phyloP scores from a whole-genome alignment of 2,113 vertebrate species.

The Rhinichthys klamathensis region DNA sequence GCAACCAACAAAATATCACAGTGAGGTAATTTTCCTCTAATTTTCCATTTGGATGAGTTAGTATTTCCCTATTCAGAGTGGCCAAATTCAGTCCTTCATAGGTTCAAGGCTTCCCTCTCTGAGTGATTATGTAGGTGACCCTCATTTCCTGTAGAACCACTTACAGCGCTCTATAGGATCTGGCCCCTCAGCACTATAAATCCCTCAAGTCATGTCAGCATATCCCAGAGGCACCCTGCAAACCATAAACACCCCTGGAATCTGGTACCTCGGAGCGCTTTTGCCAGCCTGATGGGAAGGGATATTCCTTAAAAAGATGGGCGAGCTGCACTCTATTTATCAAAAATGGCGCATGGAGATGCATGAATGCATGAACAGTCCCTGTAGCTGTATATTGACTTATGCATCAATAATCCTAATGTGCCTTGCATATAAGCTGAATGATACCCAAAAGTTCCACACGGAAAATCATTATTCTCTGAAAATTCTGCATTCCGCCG shows the following conservation, averaged over 20 bases:
- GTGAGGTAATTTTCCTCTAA: background rate
- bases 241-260: conserved; percentile 45
- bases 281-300: conserved; percentile 47
- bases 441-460: background rate
- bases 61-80: background rate
- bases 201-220: conserved; percentile 28
- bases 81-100: conserved; percentile 23
- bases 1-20: background rate
- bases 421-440: conserved; percentile 8
- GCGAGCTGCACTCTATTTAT: conserved; percentile 49
- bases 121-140: conserved; percentile 53
- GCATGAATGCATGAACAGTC: conserved; percentile 40
- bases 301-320: conserved; percentile 49
- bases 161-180: conserved; percentile 37
- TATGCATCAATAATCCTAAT: conserved; percentile 48
- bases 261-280: conserved; percentile 24
- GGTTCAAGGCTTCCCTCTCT: conserved; percentile 24
- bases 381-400: conserved; percentile 34
- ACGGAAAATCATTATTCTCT: background rate
- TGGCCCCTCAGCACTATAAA: conserved; percentile 31
- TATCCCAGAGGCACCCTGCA: conserved; percentile 37
- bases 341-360: conserved; percentile 23
- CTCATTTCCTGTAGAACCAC: conserved; percentile 40
- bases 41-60: conserved; percentile 17
- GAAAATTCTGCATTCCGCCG: background rate